phyloP scores from a whole-genome alignment of 2,113 vertebrate species.

The Ceyx melanurus region DNA sequence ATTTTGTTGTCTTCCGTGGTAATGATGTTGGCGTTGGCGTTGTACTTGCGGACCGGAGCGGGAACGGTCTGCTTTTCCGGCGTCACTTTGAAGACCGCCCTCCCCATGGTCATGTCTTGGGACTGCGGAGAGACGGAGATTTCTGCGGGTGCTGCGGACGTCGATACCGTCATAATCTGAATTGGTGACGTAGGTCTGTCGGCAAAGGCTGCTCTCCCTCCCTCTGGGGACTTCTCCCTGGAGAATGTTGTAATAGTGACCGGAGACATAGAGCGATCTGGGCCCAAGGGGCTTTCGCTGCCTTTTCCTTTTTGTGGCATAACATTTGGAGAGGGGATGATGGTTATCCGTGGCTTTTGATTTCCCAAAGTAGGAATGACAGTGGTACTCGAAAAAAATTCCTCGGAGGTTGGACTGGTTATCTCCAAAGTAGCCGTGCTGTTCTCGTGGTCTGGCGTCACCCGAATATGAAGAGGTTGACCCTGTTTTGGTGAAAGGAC shows the following conservation, averaged over 20 bases:
- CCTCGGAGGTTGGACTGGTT: conserved; percentile 87
- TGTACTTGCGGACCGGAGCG: conserved; percentile 80
- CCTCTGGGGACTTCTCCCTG: conserved; percentile 83
- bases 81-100: conserved; percentile 86
- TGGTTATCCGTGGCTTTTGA: conserved; percentile 93
- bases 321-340: conserved; percentile 85
- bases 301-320: conserved; percentile 76
- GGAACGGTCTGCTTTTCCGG: conserved; percentile 85
- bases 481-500: conserved; percentile 85
- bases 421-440: conserved; percentile 95
- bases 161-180: conserved; percentile 90
- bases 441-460: conserved; percentile 88
- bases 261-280: conserved; percentile 84
- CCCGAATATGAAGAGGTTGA: conserved; percentile 91
- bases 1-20: conserved; percentile 98
- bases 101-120: conserved; percentile 78
- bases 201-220: conserved; percentile 39
- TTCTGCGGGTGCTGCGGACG: conserved; percentile 79
- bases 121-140: conserved; percentile 74
- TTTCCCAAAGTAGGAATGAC: conserved; percentile 92
- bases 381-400: conserved; percentile 94
- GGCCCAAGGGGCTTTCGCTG: conserved; percentile 63
- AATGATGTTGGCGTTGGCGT: conserved; percentile 86
- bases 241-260: conserved; percentile 93
- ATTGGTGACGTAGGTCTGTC: conserved; percentile 84